Evolutionary conservation across 2,113 vertebrate species (phyloP), one percentile per base, ranked within the genome.

Genomic region (Saccopteryx leptura): DNA sequence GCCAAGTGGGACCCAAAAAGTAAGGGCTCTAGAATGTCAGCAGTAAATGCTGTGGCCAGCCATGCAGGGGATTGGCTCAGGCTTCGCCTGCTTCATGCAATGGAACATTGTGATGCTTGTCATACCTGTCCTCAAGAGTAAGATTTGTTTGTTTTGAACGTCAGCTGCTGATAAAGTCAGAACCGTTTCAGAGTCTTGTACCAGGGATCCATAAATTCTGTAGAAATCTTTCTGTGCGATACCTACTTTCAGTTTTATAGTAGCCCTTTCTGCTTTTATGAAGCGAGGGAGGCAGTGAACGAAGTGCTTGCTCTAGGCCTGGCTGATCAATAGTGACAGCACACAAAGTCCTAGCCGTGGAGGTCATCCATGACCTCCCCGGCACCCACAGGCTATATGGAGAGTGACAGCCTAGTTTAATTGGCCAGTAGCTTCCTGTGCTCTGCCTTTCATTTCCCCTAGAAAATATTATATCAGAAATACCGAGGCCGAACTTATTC

Each of bases 1-100:
- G 99, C 98, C 99, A 99, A 98, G 99, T 99, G 80, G 99, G 99
- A 68, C 99, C 99, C 7, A 99, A 99, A 98, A 99, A 99, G 99
- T 99, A 99, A 99, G 95, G 28, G 39, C 75, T 91, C 80, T 52
- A 6, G n/a, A 66, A 79, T n/a, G 12, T 81, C 31, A 21, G 0
- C 31, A 52, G 60, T 87, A 63, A 94, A 78, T 89, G 24, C 46
- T 81, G 48, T 87, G 71, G 46, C 48, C 74, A 60, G 0, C 39
- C 61, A 5, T 85, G 50, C 88, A 33, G 66, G 65, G 86, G 39
- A 61, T 21, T 14, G 58, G 18, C 1, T 89, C 48, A 46, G 76
- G 75, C 63, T 72, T 68, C 85, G 10, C 68, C 72, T 74, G 74
- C 28, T 91, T 91, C 65, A 31, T 94, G 78, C 94, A 96, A 90